Evolutionary conservation across 2,797 vertebrate species (phyloP).

Genomic region (Jordanella pulchra): DNA sequence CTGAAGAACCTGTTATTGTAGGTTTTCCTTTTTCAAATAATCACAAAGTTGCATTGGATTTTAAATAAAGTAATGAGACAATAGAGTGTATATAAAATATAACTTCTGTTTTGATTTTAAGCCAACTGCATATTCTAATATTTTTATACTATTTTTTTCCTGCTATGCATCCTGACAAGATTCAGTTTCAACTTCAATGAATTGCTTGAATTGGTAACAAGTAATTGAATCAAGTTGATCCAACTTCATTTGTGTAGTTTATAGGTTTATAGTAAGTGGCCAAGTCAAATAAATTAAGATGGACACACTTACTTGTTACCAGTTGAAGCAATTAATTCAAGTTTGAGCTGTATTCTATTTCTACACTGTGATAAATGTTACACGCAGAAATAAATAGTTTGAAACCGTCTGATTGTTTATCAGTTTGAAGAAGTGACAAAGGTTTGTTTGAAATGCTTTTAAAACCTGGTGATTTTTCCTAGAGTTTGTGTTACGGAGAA

Average conservation of each 20-base stretch:
- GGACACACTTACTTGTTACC: too few species aligned
- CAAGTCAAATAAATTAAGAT: too few species aligned
- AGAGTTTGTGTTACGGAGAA: neutral
- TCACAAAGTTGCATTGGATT: neutral
- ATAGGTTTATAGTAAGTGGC: too few species aligned
- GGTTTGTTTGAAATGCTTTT: neutral
- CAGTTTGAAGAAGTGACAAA: neutral
- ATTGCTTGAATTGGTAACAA: too few species aligned
- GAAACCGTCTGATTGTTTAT: neutral
- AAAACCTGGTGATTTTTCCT: neutral
- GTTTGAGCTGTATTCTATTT: too few species aligned
- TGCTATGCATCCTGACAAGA: too few species aligned
- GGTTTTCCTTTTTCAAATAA: neutral
- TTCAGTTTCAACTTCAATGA: too few species aligned
- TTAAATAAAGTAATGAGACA: neutral
- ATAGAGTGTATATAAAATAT: neutral
- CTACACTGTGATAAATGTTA: neutral
- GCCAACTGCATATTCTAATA: too few species aligned
- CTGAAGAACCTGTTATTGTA: neutral
- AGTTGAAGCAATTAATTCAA: too few species aligned
- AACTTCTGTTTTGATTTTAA: neutral
- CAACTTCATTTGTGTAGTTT: too few species aligned
- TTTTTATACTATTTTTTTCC: neutral
- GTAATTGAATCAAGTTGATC: too few species aligned
- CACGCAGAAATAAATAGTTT: neutral